These are phyloP conservation scores for Amphipyra berbera DNA, from an alignment of 2,888 invertebrate species.

Conservation along the genomic window DNA sequence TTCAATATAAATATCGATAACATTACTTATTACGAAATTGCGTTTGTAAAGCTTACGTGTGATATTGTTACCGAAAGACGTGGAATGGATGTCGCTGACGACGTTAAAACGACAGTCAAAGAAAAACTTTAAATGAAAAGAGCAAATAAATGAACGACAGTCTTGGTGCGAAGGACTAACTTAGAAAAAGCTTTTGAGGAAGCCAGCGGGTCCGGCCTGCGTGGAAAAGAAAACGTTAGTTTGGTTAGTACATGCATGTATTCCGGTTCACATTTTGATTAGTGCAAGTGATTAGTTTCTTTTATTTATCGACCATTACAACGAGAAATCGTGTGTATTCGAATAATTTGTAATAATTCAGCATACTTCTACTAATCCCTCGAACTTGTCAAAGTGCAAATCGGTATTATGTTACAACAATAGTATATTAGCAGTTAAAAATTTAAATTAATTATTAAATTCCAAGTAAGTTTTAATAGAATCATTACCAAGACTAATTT, in stretches of 20 bases:
- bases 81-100: conserved; percentile 79
- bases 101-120: conserved; percentile 78
- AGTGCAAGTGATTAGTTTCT: too few species aligned
- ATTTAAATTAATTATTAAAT: too few species aligned
- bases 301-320: too few species aligned
- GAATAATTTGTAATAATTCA: too few species aligned
- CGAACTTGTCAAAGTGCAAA: too few species aligned
- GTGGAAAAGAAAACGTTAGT: conserved; percentile 77
- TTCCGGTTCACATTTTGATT: neutral
- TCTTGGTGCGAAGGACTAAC: conserved; percentile 88
- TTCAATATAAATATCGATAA: conserved; percentile 73
- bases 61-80: conserved; percentile 74
- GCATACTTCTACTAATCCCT: too few species aligned
- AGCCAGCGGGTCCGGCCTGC: conserved; percentile 97
- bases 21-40: conserved; percentile 78
- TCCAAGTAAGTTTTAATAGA: too few species aligned
- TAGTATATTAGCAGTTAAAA: too few species aligned
- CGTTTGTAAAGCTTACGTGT: conserved; percentile 78
- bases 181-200: conserved; percentile 99
- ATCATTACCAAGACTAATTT: too few species aligned
- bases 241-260: conserved; percentile 61
- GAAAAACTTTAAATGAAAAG: conserved; percentile 76
- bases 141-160: conserved; percentile 87
- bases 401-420: too few species aligned
- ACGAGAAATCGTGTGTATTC: too few species aligned